Conservation (phyloP, 2,113 vertebrate species). For the Xiphophorus hellerii region DNA sequence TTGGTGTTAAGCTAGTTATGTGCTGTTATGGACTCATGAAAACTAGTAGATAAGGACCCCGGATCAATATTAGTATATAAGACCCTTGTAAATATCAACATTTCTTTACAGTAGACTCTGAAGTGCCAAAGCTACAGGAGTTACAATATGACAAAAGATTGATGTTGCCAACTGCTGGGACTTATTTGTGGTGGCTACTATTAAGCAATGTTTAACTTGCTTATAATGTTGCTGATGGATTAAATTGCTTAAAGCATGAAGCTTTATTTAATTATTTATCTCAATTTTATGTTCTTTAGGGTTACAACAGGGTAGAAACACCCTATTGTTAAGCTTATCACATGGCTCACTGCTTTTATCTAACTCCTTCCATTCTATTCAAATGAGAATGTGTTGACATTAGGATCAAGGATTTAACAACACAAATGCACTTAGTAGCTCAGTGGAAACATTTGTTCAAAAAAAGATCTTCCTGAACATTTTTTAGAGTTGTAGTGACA, state of each 20-base stretch:
- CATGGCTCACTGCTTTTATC: background rate
- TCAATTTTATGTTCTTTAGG: background rate
- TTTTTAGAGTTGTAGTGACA: too few relatives aligned
- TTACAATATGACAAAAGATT: background rate
- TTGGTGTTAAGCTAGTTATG: background rate
- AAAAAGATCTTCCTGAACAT: too few relatives aligned
- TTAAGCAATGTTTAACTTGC: background rate
- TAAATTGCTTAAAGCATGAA: too few relatives aligned
- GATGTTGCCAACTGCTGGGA: background rate
- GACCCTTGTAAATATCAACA: too few relatives aligned
- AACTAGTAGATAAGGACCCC: too few relatives aligned
- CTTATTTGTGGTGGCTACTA: background rate
- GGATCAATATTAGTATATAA: too few relatives aligned
- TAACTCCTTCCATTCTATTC: background rate
- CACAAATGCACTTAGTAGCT: background rate
- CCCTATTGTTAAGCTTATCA: background rate
- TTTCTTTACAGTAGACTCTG: too few relatives aligned
- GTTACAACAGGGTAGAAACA: background rate
- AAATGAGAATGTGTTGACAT: background rate
- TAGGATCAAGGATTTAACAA: background rate
- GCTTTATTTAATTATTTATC: background rate
- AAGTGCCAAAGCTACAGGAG: background rate
- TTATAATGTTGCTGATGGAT: too few relatives aligned
- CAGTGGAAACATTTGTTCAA: too few relatives aligned
- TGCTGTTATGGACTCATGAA: too few relatives aligned